phyloP scores from a whole-genome alignment of 2,888 invertebrate species.

The Idaea biselata region DNA sequence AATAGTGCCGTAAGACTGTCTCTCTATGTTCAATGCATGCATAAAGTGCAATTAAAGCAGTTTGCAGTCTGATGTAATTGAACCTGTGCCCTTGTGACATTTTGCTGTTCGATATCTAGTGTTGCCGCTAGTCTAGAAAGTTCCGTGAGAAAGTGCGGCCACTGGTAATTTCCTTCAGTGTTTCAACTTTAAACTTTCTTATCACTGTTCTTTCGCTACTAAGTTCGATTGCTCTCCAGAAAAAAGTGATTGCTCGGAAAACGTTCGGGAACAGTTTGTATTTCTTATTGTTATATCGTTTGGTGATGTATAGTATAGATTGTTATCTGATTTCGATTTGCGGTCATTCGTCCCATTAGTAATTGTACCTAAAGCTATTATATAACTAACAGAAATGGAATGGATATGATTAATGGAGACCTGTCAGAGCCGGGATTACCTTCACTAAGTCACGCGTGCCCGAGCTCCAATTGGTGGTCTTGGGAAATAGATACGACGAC shows the following conservation, averaged over 20 bases:
- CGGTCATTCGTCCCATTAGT: conserved; percentile 7
- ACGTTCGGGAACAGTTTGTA: conserved; percentile 11
- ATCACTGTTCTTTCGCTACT: conserved; percentile 16
- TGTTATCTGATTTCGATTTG: not conserved
- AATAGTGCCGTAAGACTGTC: not conserved
- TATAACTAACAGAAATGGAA: conserved; percentile 26
- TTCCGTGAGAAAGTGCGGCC: conserved; percentile 38
- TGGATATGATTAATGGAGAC: conserved; percentile 36
- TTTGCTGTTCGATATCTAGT: conserved; percentile 38
- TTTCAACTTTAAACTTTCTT: conserved; percentile 23
- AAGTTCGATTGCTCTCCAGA: conserved; percentile 16
- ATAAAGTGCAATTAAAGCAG: conserved; percentile 3
- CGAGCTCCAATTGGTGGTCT: conserved; percentile 29
- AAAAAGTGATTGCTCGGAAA: conserved; percentile 20
- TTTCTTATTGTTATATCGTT: not conserved
- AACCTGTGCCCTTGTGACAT: conserved; percentile 52
- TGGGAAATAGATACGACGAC: conserved; percentile 17
- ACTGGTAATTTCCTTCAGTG: conserved; percentile 16
- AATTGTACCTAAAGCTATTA: conserved; percentile 24
- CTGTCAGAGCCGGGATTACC: conserved; percentile 33
- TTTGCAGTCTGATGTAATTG: conserved; percentile 30
- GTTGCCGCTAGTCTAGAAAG: conserved; percentile 29
- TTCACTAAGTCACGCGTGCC: conserved; percentile 35
- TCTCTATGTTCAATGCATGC: not conserved
- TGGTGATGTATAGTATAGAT: not conserved